Evolutionary conservation across 2,113 vertebrate genomes (phyloP), one percentile per base, ranked within the genome.

Genomic region (Callionymus lyra): DNA sequence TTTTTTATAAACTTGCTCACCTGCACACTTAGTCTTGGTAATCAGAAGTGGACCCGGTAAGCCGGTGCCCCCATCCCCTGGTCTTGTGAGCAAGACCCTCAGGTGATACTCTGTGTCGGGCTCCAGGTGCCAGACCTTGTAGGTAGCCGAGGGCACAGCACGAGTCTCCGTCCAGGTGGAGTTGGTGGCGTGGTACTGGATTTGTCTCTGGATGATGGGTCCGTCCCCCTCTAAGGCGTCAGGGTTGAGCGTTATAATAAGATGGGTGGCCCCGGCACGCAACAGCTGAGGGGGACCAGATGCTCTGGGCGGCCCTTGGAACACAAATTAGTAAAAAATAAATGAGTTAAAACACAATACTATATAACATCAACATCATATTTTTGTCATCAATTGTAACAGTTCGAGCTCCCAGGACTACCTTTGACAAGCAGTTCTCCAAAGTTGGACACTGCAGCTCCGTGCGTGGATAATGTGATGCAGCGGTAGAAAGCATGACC

Each of bases 11-110:
- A 33, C 27, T 41, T n/a, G n/a, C 6, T 43, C 78, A 98, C 95
- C 94, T 86, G 95, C 94, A 1, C 95, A 99, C 67, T 98, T 99
- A 56, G 95, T 99, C 54, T 91, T 84, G 84, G 93, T 96, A 64
- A 98, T 77, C 2, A 99, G 91, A 1, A 91, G 89, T 0, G 95
- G 95, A 6, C 95, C 95, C 0, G 93, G 88, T 1, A 88, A 90
- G 6, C 95, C 95, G 0, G 91, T 94, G 43, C 95, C 95, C 0
- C 95, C 95, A 6, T 97, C 93, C 0, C 94, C 94, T 0, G 95
- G 95, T 1, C 95, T 89, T 0, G 91, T 98, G 44, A 98, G 77
- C 59, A 96, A 74, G 63, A 98, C 92, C 0, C 91, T 94, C 81
- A 98, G 90, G 79, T 95, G 91, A 0, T 98, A 98, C 75, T 98